phyloP scores from a whole-genome alignment of 2,113 vertebrate species.

The Aplodontia rufa region DNA sequence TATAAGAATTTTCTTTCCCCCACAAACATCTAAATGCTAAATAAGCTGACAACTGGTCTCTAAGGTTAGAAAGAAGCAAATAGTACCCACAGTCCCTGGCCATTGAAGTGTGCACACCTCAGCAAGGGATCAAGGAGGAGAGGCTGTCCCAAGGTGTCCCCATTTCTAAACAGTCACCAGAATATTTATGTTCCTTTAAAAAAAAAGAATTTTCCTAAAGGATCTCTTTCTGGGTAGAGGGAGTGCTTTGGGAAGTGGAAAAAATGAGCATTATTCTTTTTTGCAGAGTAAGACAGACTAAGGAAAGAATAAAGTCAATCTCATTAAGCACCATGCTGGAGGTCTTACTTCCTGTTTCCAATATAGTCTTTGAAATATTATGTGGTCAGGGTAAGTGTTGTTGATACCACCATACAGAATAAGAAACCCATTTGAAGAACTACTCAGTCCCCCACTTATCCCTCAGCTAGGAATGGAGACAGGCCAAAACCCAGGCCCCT shows the following conservation, averaged over 20 bases:
- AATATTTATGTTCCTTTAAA: not conserved
- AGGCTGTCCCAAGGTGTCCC: fast-evolving
- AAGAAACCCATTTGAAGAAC: not conserved
- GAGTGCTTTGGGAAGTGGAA: not conserved
- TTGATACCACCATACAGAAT: not conserved
- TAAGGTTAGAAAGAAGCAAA: not conserved
- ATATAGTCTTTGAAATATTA: not conserved
- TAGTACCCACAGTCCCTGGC: not conserved
- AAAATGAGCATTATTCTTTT: not conserved
- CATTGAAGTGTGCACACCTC: not conserved
- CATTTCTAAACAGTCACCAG: not conserved
- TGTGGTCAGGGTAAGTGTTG: not conserved
- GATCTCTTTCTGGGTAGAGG: not conserved
- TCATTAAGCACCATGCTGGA: not conserved
- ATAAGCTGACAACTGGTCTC: not conserved
- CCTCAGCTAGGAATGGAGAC: not conserved
- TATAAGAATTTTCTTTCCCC: not conserved
- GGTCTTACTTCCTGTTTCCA: not conserved
- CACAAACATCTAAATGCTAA: not conserved
- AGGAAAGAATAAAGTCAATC: not conserved
- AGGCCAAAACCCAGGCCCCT: not conserved
- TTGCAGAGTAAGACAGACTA: not conserved
- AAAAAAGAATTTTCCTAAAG: not conserved
- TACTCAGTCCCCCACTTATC: not conserved
- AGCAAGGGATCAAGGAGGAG: not conserved